Evolutionary conservation across 2,888 invertebrate species (phyloP), one percentile per base, ranked within the genome.

Genomic region (Cheilosia urbana): DNA sequence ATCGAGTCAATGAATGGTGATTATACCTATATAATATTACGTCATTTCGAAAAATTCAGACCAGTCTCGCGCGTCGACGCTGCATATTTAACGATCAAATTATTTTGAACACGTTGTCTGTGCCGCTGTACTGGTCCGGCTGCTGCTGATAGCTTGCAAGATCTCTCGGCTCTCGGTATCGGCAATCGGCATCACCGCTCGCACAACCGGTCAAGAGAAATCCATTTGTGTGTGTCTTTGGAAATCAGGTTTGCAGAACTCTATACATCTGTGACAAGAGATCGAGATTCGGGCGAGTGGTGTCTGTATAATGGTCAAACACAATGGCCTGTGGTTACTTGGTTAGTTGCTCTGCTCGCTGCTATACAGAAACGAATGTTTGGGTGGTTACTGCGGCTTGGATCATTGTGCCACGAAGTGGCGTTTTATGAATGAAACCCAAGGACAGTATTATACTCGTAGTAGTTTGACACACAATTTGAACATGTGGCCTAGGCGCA

Each of bases 341-440:
- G 58, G 47, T 47, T 66, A 27, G 37, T 57, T 45, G 37, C 30
- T n/a, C 34, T 60, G n/a, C 13, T 60, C 37, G 40, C 21, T 27
- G 47, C 27, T 27, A 19, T 42, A 27, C 9, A 9, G 9, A 42
- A 51, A 51, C 27, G 30, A 62, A 9, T 24, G 19, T 30, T 19
- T 57, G 65, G 49, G 66, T 73, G 63, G 58, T 55, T 58, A 13
- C 37, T 24, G n/a, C n/a, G 42, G 17, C 30, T 72, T 42, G 68
- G 55, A 63, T 66, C 24, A 58, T 47, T 76, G 80, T 71, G 76
- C 81, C 76, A 81, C 63, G 63, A 71, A 57, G 66, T 40, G 21
- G 57, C 57, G 81, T 85, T 85, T 85, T 81, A 85, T 85, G 85
- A 85, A 85, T 85, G 85, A 85, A 85, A 15, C 47, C 27, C 76